Conservation (phyloP, 2,113 vertebrate genomes). For the Macaca nemestrina region DNA sequence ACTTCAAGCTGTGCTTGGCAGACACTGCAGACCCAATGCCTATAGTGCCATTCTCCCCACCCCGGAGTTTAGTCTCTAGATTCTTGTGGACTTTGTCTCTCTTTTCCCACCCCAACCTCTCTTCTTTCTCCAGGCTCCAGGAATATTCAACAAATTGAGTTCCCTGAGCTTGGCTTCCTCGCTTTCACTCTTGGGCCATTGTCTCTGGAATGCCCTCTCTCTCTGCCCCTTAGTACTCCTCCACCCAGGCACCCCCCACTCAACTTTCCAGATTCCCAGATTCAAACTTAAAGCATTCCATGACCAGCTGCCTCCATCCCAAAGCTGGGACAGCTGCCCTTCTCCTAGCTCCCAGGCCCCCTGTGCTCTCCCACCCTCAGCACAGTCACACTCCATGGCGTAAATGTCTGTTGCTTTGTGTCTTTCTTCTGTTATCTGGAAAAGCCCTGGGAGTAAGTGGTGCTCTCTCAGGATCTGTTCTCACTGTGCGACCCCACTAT, state of each 20-base stretch:
- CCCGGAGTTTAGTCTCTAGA: background rate
- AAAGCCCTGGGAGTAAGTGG: background rate
- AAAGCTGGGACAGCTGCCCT: background rate
- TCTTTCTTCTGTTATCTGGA: background rate
- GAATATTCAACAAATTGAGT: background rate
- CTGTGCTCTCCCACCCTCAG: background rate
- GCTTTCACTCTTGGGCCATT: background rate
- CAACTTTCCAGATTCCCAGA: background rate
- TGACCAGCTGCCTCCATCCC: background rate
- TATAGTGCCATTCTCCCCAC: background rate
- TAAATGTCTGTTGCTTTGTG: background rate
- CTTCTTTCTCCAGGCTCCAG: background rate
- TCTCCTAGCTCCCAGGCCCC: background rate
- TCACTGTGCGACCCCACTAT: background rate
- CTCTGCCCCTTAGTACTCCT: background rate
- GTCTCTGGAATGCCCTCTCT: background rate
- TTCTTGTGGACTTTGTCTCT: background rate
- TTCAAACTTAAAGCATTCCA: background rate
- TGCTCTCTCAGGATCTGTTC: background rate
- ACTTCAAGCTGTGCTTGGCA: background rate
- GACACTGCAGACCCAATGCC: background rate
- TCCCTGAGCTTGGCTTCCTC: background rate
- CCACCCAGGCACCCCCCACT: background rate
- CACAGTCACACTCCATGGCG: background rate
- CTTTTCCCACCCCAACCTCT: background rate